These are phyloP conservation scores for Myodes glareolus DNA, from an alignment of 2,113 vertebrate species.

Conservation along the genomic window DNA sequence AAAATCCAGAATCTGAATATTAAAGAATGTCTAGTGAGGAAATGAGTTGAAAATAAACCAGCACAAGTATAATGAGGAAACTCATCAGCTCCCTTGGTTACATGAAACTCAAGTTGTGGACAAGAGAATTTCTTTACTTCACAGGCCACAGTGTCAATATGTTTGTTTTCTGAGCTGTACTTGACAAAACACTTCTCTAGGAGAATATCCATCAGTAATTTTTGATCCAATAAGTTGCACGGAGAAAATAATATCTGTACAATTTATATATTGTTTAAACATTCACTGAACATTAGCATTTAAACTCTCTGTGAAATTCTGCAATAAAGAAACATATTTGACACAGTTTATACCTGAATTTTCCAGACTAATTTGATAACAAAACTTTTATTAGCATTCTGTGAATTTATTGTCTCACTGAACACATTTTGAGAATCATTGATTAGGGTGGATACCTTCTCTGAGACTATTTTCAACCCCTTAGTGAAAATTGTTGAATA, in stretches of 20 bases:
- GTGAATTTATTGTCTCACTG: background rate
- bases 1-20: background rate
- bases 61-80: background rate
- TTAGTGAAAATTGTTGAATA: background rate
- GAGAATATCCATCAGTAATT: background rate
- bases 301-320: background rate
- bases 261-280: background rate
- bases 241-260: background rate
- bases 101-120: background rate
- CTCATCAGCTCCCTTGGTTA: background rate
- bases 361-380: conserved; percentile 2
- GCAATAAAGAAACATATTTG: background rate
- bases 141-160: background rate
- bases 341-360: conserved; percentile 14
- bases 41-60: background rate
- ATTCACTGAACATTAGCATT: background rate
- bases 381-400: background rate
- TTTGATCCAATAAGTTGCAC: background rate
- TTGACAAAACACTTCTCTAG: background rate
- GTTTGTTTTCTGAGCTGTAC: background rate
- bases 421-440: conserved; percentile 5
- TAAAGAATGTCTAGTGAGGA: background rate
- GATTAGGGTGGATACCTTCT: background rate
- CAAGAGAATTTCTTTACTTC: background rate
- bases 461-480: background rate